Percentiles rank a stretch among this genome's conserved stretches.
Conservation (phyloP, 2,113 vertebrate genomes). For the Dissostichus mawsoni region DNA sequence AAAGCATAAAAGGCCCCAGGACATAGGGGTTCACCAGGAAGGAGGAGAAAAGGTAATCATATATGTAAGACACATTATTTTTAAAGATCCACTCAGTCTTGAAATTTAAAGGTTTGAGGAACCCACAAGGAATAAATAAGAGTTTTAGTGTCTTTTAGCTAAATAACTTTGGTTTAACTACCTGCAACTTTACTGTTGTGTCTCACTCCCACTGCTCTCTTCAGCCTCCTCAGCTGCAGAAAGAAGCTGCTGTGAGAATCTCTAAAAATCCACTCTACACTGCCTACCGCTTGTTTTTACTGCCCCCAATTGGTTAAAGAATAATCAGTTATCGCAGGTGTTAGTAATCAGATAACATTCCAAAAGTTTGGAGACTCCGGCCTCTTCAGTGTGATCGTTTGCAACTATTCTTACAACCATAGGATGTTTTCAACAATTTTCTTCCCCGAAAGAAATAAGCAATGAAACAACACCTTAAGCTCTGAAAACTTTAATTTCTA, state of each 20-base stretch:
- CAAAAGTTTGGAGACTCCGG: not conserved
- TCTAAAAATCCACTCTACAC: not conserved
- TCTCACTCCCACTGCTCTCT: not conserved
- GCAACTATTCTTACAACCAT: not conserved
- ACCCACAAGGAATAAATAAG: not conserved
- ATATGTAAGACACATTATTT: too few relatives aligned
- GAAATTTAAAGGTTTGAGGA: not conserved
- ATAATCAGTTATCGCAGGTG: not conserved
- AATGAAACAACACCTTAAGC: not conserved
- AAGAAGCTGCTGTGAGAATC: not conserved
- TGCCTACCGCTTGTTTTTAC: slow-evolving; percentile 3
- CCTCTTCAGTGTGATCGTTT: not conserved
- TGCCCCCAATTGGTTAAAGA: slow-evolving; percentile 1
- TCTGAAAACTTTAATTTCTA: not conserved
- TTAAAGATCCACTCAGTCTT: too few relatives aligned
- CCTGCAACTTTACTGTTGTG: not conserved
- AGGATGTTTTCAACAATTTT: not conserved
- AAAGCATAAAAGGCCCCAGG: too few relatives aligned
- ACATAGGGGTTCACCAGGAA: too few relatives aligned
- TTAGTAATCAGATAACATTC: not conserved
- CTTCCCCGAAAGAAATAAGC: not conserved
- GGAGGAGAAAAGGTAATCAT: too few relatives aligned
- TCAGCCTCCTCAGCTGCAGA: not conserved
- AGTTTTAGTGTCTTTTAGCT: not conserved
- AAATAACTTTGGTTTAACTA: not conserved